These are phyloP conservation scores for Drosophila malerkotliana DNA, from an alignment of 1,140 invertebrate species.

Conservation along the genomic window DNA sequence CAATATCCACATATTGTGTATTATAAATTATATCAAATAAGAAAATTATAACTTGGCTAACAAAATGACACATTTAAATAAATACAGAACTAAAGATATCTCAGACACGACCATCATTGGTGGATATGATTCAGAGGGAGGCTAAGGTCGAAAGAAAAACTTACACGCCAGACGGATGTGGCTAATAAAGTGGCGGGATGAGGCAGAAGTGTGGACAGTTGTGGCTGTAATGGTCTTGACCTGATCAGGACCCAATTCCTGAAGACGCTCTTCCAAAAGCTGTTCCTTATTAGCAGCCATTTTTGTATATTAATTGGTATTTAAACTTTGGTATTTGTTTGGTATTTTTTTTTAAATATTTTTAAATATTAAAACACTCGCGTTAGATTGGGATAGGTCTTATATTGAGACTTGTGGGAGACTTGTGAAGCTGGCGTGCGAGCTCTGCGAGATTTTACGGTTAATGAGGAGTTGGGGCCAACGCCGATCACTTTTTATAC, in stretches of 20 bases:
- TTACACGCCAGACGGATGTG: background rate
- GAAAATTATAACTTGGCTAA: background rate
- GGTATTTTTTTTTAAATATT: background rate
- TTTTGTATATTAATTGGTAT: background rate
- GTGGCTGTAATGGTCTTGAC: background rate
- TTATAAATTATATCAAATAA: no score
- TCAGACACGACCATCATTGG: background rate
- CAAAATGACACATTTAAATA: background rate
- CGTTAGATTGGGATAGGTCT: background rate
- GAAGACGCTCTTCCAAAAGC: background rate
- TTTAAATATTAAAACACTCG: background rate
- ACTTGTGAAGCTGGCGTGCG: slow-evolving; percentile 11
- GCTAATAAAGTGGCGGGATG: background rate
- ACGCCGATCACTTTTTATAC: slow-evolving; percentile 15
- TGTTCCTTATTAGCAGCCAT: background rate
- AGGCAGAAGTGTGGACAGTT: background rate
- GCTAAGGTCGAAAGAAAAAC: background rate
- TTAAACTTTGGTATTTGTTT: slow-evolving; percentile 4
- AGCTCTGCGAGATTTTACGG: slow-evolving; percentile 40
- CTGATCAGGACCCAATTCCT: background rate
- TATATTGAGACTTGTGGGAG: background rate
- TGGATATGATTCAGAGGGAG: background rate
- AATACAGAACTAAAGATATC: background rate
- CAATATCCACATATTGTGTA: no score
- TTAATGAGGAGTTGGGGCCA: slow-evolving; percentile 33